Base-by-base conservation (phyloP, 2,797 vertebrate genomes). In the Borostomias antarcticus region DNA sequence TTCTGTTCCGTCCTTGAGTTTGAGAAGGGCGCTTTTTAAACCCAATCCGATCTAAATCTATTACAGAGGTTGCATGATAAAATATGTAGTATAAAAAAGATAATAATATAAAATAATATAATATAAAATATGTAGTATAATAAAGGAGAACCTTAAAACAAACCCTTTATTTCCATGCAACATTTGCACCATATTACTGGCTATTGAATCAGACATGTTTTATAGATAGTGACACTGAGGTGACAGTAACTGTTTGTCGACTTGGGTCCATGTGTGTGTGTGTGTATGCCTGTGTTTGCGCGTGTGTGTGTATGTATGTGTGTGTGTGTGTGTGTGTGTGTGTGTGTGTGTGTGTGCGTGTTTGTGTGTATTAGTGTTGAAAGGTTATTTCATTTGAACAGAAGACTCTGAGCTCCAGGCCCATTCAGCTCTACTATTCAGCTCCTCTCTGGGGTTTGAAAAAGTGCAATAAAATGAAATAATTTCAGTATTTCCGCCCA, bases 381-480 rank as follows among this genome's bases (percentile, higher is more conserved):
- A 21, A 21, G 19, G 11, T 59, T 52, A 43, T 19, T 17, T 85
- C 69, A 66, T 84, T 83, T 80, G 65, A 81, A 64, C 13, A 59
- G 8, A 62, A 56, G 19, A 72, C 63, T 70, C 58, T 32, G 15
- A 62, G 64, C 56, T 32, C 4, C 33, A 45, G 1, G 66, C 75
- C 30, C 66, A 82, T 86, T 83, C 76, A 79, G 70, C 73, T 70
- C 23, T 32, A 54, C 60, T 62, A 53, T 64, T 78, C 51, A 62
- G 26, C 11, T 58, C n/a, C n/a, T n/a, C 58, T 70, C 2, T 0
- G 3, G 4, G 13, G 53, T 33, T 77, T 67, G 28, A 61, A 74
- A 59, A 74, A 54, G 68, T 54, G 30, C 37, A 62, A 19, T 0
- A 5, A 59, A 66, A 74, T 59, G 40, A 54, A 58, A 50, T 62